Evolutionary conservation across 2,888 invertebrate genomes (phyloP).

Genomic region (Tenthredo livida): DNA sequence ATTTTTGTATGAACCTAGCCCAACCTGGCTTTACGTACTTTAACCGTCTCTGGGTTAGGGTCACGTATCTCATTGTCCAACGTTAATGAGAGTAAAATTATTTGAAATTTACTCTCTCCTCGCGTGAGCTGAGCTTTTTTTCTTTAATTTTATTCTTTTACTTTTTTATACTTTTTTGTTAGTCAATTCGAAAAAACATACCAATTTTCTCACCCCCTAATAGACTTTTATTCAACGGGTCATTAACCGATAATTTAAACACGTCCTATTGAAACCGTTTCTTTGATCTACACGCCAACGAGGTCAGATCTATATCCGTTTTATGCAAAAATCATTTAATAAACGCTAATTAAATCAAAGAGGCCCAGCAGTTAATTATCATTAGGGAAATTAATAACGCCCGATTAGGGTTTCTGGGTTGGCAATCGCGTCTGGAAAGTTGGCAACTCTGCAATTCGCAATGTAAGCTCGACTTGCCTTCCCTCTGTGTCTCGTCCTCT

Average conservation of each 20-base stretch:
- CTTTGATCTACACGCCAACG: neutral
- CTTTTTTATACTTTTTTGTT: neutral
- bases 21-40: neutral
- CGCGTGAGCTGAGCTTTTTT: neutral
- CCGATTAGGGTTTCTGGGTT: slow-evolving; percentile 57
- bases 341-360: slow-evolving; percentile 29
- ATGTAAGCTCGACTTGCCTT: slow-evolving; percentile 45
- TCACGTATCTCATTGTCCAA: slow-evolving; percentile 27
- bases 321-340: slow-evolving; percentile 23
- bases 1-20: slow-evolving; percentile 40
- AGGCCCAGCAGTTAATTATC: slow-evolving; percentile 55
- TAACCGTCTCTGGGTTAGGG: slow-evolving; percentile 22
- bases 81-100: slow-evolving; percentile 39
- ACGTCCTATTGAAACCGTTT: neutral
- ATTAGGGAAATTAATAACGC: slow-evolving; percentile 59
- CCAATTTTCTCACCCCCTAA: neutral
- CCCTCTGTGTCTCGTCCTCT: slow-evolving; percentile 20
- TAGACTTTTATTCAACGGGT: neutral
- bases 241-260: slow-evolving; percentile 6
- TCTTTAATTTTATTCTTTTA: neutral
- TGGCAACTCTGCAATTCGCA: slow-evolving; percentile 49
- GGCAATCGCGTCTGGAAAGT: slow-evolving; percentile 43
- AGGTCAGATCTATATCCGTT: neutral
- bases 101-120: slow-evolving; percentile 27
- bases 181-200: neutral